phyloP scores from a whole-genome alignment of 2,888 invertebrate genomes.

The Acanthosoma haemorrhoidale region DNA sequence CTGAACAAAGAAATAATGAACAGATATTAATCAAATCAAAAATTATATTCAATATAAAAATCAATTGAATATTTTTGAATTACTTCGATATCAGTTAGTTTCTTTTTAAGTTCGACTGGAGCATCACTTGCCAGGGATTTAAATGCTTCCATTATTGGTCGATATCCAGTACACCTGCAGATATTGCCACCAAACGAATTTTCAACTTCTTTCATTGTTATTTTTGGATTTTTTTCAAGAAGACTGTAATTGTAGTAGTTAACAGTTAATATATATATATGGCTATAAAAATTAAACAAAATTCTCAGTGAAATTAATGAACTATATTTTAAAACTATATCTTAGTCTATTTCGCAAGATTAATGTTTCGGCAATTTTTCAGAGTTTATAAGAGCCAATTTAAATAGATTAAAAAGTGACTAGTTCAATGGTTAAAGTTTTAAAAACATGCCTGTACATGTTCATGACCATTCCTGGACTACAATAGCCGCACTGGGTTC shows the following conservation, averaged over 20 bases:
- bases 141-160: slow-evolving; percentile 72
- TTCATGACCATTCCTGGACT: slow-evolving; percentile 73
- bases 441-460: slow-evolving; percentile 64
- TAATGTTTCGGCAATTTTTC: no score
- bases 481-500: slow-evolving; percentile 70
- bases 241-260: no score
- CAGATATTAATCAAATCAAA: background rate
- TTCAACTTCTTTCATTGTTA: slow-evolving; percentile 59
- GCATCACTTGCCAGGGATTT: slow-evolving; percentile 57
- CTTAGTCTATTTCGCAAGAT: no score
- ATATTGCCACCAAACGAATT: slow-evolving; percentile 65
- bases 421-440: no score
- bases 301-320: background rate
- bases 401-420: no score
- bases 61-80: background rate
- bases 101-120: slow-evolving; percentile 50
- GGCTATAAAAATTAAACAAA: background rate
- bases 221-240: slow-evolving; percentile 37
- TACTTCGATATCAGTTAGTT: slow-evolving; percentile 46
- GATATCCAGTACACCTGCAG: slow-evolving; percentile 70
- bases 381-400: no score
- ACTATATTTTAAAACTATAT: no score
- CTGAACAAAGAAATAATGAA: no score
- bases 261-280: background rate
- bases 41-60: background rate